Conservation (phyloP, 2,113 vertebrate species). For the Dromiciops gliroides region DNA sequence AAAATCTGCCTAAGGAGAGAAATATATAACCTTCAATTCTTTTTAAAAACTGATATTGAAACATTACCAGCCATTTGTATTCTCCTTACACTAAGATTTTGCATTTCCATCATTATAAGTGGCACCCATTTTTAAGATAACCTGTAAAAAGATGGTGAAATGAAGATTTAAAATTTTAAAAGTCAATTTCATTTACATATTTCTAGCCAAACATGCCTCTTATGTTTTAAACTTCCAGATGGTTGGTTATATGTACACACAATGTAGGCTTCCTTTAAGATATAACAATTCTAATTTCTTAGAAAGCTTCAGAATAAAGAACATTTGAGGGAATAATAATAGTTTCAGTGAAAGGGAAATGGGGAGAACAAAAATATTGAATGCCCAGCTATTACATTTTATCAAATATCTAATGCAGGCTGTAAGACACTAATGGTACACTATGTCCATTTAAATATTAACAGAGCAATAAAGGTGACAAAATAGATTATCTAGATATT, state of each 20-base stretch:
- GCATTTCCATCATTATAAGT: not conserved
- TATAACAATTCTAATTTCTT: not conserved
- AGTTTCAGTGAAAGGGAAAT: not conserved
- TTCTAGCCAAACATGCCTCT: not conserved
- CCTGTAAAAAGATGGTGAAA: not conserved
- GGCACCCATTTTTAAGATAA: not conserved
- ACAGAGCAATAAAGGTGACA: not conserved
- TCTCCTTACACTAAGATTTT: not conserved
- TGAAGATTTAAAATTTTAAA: conserved; percentile 9
- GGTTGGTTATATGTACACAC: not conserved
- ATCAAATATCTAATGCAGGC: conserved; percentile 5
- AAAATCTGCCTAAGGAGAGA: not conserved
- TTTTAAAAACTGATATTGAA: conserved; percentile 19
- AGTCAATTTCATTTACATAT: not conserved
- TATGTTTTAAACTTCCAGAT: conserved; percentile 3
- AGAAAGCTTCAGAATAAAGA: not conserved
- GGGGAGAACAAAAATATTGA: not conserved
- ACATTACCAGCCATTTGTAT: not conserved
- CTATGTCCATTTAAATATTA: not conserved
- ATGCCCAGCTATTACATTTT: not conserved
- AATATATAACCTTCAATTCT: not conserved
- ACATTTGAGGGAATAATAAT: not conserved
- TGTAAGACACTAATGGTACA: not conserved
- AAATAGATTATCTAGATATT: conserved; percentile 10
- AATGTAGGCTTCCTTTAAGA: not conserved